These are phyloP conservation scores for Chionoecetes opilio DNA, from an alignment of 1,140 invertebrate genomes.

Conservation along the genomic window DNA sequence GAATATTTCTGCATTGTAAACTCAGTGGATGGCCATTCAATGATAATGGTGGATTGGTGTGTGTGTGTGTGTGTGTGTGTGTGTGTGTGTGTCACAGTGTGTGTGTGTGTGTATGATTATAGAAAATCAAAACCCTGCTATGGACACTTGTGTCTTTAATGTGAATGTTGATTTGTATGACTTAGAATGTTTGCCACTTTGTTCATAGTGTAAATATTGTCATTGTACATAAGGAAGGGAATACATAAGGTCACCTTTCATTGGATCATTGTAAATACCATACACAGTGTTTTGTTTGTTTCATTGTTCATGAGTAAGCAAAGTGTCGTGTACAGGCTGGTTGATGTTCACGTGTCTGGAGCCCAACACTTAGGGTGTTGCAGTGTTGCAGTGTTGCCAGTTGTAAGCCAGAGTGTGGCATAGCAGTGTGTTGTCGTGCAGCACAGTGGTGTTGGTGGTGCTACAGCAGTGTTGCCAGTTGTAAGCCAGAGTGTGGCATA, in stretches of 20 bases:
- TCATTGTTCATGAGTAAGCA: background rate
- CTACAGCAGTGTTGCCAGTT: background rate
- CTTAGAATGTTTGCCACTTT: background rate
- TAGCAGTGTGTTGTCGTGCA: background rate
- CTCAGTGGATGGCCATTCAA: background rate
- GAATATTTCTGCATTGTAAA: background rate
- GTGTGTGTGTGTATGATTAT: constrained; percentile 32
- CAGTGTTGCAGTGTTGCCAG: background rate
- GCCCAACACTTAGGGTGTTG: background rate
- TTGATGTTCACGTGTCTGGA: background rate
- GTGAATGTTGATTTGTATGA: too few species aligned
- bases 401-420: background rate
- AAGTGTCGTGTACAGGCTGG: background rate
- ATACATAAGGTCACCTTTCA: background rate
- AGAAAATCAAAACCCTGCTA: background rate
- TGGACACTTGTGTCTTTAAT: too few species aligned
- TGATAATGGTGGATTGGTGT: background rate
- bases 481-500: background rate
- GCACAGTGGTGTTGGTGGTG: too few species aligned
- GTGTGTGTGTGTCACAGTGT: background rate
- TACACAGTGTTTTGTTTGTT: background rate
- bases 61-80: background rate
- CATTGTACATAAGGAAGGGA: background rate
- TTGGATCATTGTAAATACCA: background rate
- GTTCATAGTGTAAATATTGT: background rate